Evolutionary conservation across 1,140 invertebrate species (phyloP).

Genomic region (Harpegnathos saltator): DNA sequence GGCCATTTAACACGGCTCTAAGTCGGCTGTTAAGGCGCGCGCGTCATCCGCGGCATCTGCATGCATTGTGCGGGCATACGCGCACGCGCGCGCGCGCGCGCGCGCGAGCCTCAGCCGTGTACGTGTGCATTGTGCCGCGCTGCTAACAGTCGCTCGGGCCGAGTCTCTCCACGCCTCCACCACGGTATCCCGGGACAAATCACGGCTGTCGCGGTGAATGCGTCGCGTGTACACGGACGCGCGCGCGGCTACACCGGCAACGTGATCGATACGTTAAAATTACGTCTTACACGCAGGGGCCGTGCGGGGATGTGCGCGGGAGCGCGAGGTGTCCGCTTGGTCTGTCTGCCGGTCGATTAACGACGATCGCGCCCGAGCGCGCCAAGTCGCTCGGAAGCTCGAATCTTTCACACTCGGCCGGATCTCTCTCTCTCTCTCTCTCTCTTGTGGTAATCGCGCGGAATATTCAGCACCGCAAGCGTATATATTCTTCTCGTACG

Average conservation of each 20-base stretch:
- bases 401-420: no score
- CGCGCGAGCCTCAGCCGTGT: not conserved
- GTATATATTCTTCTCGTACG: no score
- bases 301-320: not conserved
- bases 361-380: not conserved
- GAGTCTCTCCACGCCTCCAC: conserved; percentile 35
- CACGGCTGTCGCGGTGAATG: conserved; percentile 46
- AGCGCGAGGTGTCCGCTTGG: not conserved
- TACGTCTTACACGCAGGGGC: conserved; percentile 25
- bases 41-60: not conserved
- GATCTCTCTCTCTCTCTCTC: no score
- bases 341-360: not conserved
- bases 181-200: conserved; percentile 40
- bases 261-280: conserved; percentile 46
- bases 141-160: conserved; percentile 37
- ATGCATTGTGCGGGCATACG: conserved; percentile 51
- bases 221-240: conserved; percentile 14
- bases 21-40: conserved; percentile 25
- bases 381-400: no score
- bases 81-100: not conserved
- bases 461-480: no score
- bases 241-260: not conserved
- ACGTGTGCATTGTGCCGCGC: conserved; percentile 31
- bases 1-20: conserved; percentile 61
- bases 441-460: no score